Percentiles rank a stretch among this genome's conserved stretches.
Conservation (phyloP, 2,888 invertebrate genomes). For the Cataglyphis altisquamis region DNA sequence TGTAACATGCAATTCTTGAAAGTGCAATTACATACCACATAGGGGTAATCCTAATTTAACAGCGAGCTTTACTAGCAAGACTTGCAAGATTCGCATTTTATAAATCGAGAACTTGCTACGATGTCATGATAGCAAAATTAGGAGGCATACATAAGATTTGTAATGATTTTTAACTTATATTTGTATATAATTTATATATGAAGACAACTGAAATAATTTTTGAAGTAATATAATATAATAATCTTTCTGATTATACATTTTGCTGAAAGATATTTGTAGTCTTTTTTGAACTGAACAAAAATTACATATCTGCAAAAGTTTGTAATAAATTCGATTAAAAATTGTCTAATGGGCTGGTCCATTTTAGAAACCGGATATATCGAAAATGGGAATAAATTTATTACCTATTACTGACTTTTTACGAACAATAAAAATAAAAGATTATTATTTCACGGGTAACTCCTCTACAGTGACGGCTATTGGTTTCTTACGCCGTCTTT, state of each 20-base stretch:
- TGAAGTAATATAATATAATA: not conserved
- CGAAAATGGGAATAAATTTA: conserved; percentile 46
- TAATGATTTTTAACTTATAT: not conserved
- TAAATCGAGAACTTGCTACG: not conserved
- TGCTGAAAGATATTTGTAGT: conserved; percentile 8
- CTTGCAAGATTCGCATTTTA: conserved; percentile 19
- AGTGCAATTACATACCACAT: conserved; percentile 26
- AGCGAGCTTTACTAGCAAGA: conserved; percentile 3
- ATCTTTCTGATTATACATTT: conserved; percentile 18
- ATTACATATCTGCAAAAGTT: conserved; percentile 37
- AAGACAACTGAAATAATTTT: not conserved
- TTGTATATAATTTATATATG: no score
- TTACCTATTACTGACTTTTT: conserved; percentile 38
- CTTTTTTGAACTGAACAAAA: not conserved
- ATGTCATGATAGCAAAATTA: not conserved
- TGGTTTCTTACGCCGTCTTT: conserved; percentile 37
- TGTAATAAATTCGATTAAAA: conserved; percentile 31
- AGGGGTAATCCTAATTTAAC: conserved; percentile 42
- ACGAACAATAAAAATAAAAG: conserved; percentile 9
- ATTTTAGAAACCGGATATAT: conserved; percentile 33
- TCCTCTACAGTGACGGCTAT: conserved; percentile 26
- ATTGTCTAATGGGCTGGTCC: not conserved
- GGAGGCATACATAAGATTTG: no score
- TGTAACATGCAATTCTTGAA: conserved; percentile 47
- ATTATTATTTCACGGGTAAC: conserved; percentile 22